phyloP scores from a whole-genome alignment of 2,888 invertebrate genomes.

The Pandemis cinnamomeana region DNA sequence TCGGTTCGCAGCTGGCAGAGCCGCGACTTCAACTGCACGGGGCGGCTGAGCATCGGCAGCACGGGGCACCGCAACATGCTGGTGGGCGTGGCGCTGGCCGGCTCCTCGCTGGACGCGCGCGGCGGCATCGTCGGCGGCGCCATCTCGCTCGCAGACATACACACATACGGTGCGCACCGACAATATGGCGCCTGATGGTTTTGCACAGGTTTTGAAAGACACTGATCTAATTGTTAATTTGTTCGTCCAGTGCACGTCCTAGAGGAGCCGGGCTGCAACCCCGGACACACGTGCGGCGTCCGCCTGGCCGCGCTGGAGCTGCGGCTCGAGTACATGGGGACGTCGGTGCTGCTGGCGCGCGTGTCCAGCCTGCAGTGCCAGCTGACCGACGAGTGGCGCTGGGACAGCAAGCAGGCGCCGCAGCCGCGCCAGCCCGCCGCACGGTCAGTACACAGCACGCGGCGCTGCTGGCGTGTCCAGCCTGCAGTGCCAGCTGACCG shows the following conservation, averaged over 20 bases:
- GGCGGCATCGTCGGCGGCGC: slow-evolving; percentile 99
- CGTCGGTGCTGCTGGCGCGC: slow-evolving; percentile 96
- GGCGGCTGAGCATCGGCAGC: slow-evolving; percentile 96
- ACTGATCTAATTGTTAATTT: background rate
- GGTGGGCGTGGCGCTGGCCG: slow-evolving; percentile 93
- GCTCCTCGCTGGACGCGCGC: slow-evolving; percentile 97
- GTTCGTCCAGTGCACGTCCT: slow-evolving; percentile 89
- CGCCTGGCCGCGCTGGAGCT: slow-evolving; percentile 94
- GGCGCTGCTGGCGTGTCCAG: slow-evolving; percentile 1
- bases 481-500: slow-evolving; percentile 71
- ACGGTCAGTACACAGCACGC: slow-evolving; percentile 38
- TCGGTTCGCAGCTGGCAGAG: slow-evolving; percentile 91
- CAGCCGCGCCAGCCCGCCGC: slow-evolving; percentile 45
- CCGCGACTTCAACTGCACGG: slow-evolving; percentile 95
- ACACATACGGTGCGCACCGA: slow-evolving; percentile 87
- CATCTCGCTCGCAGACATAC: slow-evolving; percentile 94
- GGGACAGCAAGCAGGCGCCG: slow-evolving; percentile 43
- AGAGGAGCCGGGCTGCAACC: slow-evolving; percentile 95
- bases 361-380: slow-evolving; percentile 92
- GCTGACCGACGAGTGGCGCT: slow-evolving; percentile 93
- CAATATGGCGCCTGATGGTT: no score
- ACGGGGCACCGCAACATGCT: slow-evolving; percentile 97
- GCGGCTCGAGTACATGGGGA: slow-evolving; percentile 98
- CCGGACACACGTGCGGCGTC: slow-evolving; percentile 93
- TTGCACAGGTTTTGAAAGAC: background rate